phyloP scores from a whole-genome alignment of 2,888 invertebrate genomes.

The Teleiodes luculella region DNA sequence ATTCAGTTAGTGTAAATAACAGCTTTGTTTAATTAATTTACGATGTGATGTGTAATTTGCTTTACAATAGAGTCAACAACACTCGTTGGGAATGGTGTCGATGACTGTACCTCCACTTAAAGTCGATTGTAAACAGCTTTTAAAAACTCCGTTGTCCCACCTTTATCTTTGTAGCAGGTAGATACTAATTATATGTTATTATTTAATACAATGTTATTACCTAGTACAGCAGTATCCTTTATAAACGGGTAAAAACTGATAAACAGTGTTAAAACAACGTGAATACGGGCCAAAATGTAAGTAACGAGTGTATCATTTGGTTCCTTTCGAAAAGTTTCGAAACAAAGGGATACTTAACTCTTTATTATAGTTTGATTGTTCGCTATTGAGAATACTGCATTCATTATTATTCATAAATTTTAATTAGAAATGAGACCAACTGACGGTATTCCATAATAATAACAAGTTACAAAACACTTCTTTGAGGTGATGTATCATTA shows the following conservation, averaged over 20 bases:
- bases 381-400: constrained; percentile 42
- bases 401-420: constrained; percentile 56
- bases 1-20: no score
- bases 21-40: background rate
- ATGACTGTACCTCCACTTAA: constrained; percentile 63
- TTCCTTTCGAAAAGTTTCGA: constrained; percentile 43
- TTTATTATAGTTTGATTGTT: constrained; percentile 52
- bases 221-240: constrained; percentile 52
- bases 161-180: constrained; percentile 70
- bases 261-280: constrained; percentile 53
- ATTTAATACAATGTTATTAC: constrained; percentile 73
- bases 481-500: constrained; percentile 55
- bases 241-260: constrained; percentile 48
- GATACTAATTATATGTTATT: constrained; percentile 75
- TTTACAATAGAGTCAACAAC: background rate
- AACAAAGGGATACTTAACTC: constrained; percentile 48
- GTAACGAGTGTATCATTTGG: constrained; percentile 52
- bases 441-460: constrained; percentile 47
- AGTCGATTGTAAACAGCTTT: constrained; percentile 71
- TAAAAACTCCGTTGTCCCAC: constrained; percentile 68
- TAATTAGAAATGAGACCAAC: constrained; percentile 52
- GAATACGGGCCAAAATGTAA: constrained; percentile 45
- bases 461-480: no score
- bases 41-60: constrained; percentile 5
- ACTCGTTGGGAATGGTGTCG: constrained; percentile 34